These are phyloP conservation scores for Lepidurus couesii DNA, from an alignment of 1,140 invertebrate genomes.

Conservation along the genomic window DNA sequence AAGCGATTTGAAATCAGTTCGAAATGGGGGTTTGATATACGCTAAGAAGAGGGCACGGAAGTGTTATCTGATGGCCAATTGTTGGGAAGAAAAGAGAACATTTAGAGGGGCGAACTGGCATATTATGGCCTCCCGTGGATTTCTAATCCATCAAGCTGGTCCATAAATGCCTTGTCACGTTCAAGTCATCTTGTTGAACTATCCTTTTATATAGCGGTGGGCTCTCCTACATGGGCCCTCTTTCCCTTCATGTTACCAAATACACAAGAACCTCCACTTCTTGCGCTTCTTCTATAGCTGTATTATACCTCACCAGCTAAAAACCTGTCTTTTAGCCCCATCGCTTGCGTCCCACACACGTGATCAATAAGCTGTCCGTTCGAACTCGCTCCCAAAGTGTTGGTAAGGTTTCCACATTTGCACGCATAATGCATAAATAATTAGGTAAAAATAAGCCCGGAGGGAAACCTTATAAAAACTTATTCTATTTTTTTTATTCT, in stretches of 20 bases:
- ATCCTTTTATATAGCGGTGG: slow-evolving; percentile 18
- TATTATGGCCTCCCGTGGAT: slow-evolving; percentile 21
- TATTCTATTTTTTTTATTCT: not conserved
- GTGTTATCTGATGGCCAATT: slow-evolving; percentile 22
- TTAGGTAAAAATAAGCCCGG: not conserved
- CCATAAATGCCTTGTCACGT: slow-evolving; percentile 14
- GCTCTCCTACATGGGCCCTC: not conserved
- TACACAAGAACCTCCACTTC: slow-evolving; percentile 9
- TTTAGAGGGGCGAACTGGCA: slow-evolving; percentile 3
- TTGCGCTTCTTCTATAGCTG: not conserved
- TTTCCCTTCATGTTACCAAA: not conserved
- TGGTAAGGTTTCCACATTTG: not conserved
- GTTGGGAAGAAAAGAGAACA: slow-evolving; percentile 11
- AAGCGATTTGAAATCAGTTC: slow-evolving; percentile 11
- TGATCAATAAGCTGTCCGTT: not conserved
- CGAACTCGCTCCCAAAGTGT: not conserved
- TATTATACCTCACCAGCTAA: too few species aligned
- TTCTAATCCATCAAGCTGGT: slow-evolving; percentile 22
- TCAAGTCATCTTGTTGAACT: slow-evolving; percentile 22
- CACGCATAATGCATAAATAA: not conserved
- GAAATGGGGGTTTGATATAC: not conserved
- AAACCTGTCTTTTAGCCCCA: not conserved
- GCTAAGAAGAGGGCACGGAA: slow-evolving; percentile 4
- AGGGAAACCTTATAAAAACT: not conserved
- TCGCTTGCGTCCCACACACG: slow-evolving; percentile 2